These are phyloP conservation scores for Cancer borealis DNA, from an alignment of 2,888 invertebrate species.

Conservation along the genomic window DNA sequence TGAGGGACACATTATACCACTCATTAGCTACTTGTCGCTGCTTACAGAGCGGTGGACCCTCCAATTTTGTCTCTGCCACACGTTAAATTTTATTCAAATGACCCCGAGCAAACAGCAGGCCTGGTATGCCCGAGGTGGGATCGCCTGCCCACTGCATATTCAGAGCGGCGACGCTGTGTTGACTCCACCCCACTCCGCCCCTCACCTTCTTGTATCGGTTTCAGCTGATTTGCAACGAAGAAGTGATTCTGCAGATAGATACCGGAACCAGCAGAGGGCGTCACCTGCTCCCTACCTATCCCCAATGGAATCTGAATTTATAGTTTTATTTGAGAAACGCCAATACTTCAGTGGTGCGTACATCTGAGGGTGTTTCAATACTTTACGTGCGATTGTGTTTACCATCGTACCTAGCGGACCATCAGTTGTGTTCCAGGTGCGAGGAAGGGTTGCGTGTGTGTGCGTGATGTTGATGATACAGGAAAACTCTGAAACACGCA, in stretches of 20 bases:
- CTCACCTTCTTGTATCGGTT: slow-evolving; percentile 32
- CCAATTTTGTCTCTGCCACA: slow-evolving; percentile 29
- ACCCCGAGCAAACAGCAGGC: background rate
- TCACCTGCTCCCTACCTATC: background rate
- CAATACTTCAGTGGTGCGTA: background rate
- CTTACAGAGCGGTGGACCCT: background rate
- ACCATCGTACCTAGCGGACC: background rate
- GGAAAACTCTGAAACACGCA: background rate
- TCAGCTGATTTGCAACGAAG: slow-evolving; percentile 32
- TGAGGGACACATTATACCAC: slow-evolving; percentile 35
- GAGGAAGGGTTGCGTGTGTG: background rate
- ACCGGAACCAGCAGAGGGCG: slow-evolving; percentile 2
- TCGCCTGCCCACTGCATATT: background rate
- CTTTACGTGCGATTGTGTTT: background rate
- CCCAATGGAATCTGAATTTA: background rate
- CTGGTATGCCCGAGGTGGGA: background rate
- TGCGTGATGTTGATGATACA: slow-evolving; percentile 13
- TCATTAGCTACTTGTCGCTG: slow-evolving; percentile 40
- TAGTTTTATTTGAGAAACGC: background rate
- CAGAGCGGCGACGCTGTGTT: background rate
- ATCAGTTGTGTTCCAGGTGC: background rate
- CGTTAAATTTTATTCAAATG: slow-evolving; percentile 23
- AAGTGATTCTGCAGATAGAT: background rate
- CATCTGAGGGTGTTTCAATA: background rate
- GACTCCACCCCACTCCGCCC: background rate